These are phyloP conservation scores for Diarsia dahlii DNA, from an alignment of 2,888 invertebrate genomes.

Conservation along the genomic window DNA sequence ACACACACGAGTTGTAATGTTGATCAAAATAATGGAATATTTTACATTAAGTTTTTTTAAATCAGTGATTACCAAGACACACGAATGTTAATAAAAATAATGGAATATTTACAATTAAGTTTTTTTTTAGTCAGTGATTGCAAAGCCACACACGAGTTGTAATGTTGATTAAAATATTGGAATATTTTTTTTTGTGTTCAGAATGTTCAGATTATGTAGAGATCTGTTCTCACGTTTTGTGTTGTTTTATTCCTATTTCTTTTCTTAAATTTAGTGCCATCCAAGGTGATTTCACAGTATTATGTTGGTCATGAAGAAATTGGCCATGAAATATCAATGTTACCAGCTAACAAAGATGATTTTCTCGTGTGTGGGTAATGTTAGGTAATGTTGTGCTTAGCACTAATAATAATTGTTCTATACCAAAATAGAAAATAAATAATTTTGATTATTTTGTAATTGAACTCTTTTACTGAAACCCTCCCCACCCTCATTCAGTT, in stretches of 20 bases:
- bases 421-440: slow-evolving; percentile 85
- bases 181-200: slow-evolving; percentile 10
- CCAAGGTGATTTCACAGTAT: slow-evolving; percentile 65
- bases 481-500: not conserved
- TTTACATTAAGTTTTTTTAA: too few relatives aligned
- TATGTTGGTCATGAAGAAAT: slow-evolving; percentile 60
- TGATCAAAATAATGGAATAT: too few relatives aligned
- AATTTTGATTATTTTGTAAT: slow-evolving; percentile 82
- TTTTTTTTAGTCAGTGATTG: not conserved
- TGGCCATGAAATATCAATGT: slow-evolving; percentile 63
- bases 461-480: slow-evolving; percentile 67
- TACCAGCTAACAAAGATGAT: slow-evolving; percentile 64
- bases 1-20: too few relatives aligned
- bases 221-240: slow-evolving; percentile 38
- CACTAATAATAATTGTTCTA: slow-evolving; percentile 79
- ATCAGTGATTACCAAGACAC: too few relatives aligned
- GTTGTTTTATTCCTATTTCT: slow-evolving; percentile 20
- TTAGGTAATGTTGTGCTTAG: slow-evolving; percentile 76
- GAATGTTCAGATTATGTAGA: slow-evolving; percentile 41
- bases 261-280: slow-evolving; percentile 63
- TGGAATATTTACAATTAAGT: not conserved
- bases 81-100: not conserved
- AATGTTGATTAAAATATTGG: not conserved
- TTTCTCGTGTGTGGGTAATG: slow-evolving; percentile 44
- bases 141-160: not conserved